These are phyloP conservation scores for Irena cyanogastra DNA, from an alignment of 2,113 vertebrate genomes.

Conservation along the genomic window DNA sequence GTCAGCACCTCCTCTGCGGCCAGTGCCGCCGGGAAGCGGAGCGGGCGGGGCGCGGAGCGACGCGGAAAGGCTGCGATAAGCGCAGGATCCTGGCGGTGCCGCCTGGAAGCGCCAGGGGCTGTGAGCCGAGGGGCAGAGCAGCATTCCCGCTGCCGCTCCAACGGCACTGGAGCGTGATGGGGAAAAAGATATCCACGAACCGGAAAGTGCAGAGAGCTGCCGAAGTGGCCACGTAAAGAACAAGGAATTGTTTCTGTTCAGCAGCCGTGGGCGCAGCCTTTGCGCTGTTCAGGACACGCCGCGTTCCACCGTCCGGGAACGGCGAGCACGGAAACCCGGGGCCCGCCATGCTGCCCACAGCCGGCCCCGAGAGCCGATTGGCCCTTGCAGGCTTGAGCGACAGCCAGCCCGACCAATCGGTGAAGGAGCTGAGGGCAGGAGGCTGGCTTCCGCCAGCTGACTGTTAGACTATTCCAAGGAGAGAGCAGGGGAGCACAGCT, in stretches of 20 bases:
- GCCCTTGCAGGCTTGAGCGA: neutral
- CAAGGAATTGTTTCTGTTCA: fast-evolving
- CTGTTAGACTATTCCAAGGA: neutral
- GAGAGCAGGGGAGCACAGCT: neutral
- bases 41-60: neutral
- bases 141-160: fast-evolving
- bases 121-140: fast-evolving
- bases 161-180: fast-evolving
- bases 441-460: neutral
- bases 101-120: fast-evolving
- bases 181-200: fast-evolving
- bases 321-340: fast-evolving
- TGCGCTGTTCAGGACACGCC: fast-evolving
- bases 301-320: fast-evolving
- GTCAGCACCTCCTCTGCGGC: neutral
- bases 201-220: neutral
- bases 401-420: fast-evolving
- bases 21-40: neutral
- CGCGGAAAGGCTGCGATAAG: fast-evolving
- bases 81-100: fast-evolving
- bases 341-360: fast-evolving
- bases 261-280: fast-evolving
- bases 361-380: neutral
- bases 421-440: fast-evolving
- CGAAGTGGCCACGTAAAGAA: fast-evolving